Evolutionary conservation across 37 sponge, comb jelly and placozoan genomes (phyloP).

Genomic region (Bolinopsis microptera): DNA sequence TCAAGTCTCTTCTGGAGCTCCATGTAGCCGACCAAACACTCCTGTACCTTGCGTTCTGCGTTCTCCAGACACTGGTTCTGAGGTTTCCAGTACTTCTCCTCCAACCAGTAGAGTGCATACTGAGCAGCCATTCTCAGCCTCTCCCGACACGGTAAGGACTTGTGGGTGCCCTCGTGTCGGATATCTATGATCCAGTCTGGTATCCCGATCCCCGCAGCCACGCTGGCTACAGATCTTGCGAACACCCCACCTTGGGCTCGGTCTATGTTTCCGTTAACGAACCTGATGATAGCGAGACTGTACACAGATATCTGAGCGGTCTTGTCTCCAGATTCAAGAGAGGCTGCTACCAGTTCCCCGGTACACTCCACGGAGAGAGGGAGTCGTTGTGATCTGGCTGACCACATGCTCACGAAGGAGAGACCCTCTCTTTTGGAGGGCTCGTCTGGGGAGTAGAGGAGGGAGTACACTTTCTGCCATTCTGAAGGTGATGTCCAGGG

Average conservation of each 20-base stretch:
- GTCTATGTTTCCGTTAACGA: slow-evolving; percentile 35
- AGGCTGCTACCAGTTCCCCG: not conserved
- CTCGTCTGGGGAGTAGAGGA: slow-evolving; percentile 37
- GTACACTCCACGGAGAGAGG: slow-evolving; percentile 60
- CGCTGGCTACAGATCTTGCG: not conserved
- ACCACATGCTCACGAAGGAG: not conserved
- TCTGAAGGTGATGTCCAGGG: slow-evolving; percentile 5
- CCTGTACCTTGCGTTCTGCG: not conserved
- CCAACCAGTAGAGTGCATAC: slow-evolving; percentile 9
- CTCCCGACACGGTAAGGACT: not conserved
- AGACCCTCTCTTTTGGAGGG: not conserved
- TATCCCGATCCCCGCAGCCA: not conserved
- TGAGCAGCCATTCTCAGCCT: not conserved
- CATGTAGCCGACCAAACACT: not conserved
- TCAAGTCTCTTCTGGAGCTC: not conserved
- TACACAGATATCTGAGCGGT: not conserved
- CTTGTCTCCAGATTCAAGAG: not conserved
- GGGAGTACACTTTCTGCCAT: slow-evolving; percentile 2
- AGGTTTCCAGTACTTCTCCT: slow-evolving; percentile 22
- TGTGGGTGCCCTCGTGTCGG: slow-evolving; percentile 62
- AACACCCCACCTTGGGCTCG: not conserved
- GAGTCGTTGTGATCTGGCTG: not conserved
- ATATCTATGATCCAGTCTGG: slow-evolving; percentile 63
- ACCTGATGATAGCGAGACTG: slow-evolving; percentile 19
- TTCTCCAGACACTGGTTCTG: not conserved